Conservation (phyloP, 2,113 vertebrate genomes). For the Psittacula cyanocephala region DNA sequence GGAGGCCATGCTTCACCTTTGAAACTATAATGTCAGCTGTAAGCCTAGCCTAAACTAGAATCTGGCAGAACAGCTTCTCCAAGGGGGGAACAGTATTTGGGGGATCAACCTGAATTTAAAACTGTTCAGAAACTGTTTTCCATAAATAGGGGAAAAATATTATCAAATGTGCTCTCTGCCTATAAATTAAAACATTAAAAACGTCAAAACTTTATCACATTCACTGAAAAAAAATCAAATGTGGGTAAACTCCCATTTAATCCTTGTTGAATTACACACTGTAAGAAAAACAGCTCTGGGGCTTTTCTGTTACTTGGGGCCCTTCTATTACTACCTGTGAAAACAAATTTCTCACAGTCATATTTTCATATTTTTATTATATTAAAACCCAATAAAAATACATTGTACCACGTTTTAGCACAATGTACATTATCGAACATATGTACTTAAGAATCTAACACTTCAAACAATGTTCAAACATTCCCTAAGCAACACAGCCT, state of each 20-base stretch:
- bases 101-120: background rate
- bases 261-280: background rate
- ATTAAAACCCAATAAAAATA: background rate
- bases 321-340: background rate
- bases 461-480: background rate
- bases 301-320: background rate
- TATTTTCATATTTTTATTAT: background rate
- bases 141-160: fast-evolving
- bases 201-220: background rate
- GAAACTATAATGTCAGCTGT: background rate
- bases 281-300: background rate
- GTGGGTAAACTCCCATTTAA: background rate
- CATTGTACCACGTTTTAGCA: background rate
- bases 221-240: background rate
- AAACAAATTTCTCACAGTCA: background rate
- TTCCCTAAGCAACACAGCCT: background rate
- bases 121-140: background rate
- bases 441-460: background rate
- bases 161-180: background rate
- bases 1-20: background rate
- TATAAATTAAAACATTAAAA: background rate
- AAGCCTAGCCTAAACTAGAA: background rate
- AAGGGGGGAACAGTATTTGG: background rate
- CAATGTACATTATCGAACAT: background rate
- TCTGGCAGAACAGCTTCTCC: background rate